phyloP scores from a whole-genome alignment of 1,140 invertebrate genomes.

The Odontomachus brunneus region DNA sequence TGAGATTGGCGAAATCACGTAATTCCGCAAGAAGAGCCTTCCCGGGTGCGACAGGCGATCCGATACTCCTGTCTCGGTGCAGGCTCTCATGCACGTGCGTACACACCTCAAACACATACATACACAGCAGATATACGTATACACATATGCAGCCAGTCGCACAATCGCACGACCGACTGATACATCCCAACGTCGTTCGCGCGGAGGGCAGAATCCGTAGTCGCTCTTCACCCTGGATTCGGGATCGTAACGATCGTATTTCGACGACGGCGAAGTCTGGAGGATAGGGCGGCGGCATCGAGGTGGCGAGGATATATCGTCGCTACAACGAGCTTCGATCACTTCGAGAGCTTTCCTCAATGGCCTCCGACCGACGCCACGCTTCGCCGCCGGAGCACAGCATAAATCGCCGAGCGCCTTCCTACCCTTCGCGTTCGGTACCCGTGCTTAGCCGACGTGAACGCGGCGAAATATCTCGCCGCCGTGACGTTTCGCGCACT shows the following conservation, averaged over 20 bases:
- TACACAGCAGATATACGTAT: too few species aligned
- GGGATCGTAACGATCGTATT: constrained; percentile 65
- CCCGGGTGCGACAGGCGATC: constrained; percentile 43
- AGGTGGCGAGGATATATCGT: constrained; percentile 68
- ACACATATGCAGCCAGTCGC: too few species aligned
- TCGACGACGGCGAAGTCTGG: constrained; percentile 34
- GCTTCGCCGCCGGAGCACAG: constrained; percentile 52
- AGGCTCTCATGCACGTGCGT: neutral
- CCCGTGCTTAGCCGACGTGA: neutral
- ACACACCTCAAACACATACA: constrained; percentile 8
- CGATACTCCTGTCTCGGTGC: constrained; percentile 29
- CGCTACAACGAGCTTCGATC: constrained; percentile 72
- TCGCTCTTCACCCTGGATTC: constrained; percentile 63
- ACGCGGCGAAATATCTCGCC: constrained; percentile 31
- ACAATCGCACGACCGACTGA: too few species aligned
- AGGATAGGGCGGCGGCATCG: constrained; percentile 44
- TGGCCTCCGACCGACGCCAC: constrained; percentile 62
- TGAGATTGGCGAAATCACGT: constrained; percentile 66
- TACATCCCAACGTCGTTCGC: neutral
- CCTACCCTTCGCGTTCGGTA: neutral
- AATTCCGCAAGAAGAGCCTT: constrained; percentile 55
- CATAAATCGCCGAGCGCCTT: constrained; percentile 63
- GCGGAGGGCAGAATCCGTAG: constrained; percentile 21
- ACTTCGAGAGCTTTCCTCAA: constrained; percentile 72
- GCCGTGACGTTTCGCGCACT: neutral